Percentiles rank a stretch among this genome's conserved stretches.
These are phyloP conservation scores for Azemiops feae DNA, from an alignment of 2,113 vertebrate genomes.

Conservation along the genomic window DNA sequence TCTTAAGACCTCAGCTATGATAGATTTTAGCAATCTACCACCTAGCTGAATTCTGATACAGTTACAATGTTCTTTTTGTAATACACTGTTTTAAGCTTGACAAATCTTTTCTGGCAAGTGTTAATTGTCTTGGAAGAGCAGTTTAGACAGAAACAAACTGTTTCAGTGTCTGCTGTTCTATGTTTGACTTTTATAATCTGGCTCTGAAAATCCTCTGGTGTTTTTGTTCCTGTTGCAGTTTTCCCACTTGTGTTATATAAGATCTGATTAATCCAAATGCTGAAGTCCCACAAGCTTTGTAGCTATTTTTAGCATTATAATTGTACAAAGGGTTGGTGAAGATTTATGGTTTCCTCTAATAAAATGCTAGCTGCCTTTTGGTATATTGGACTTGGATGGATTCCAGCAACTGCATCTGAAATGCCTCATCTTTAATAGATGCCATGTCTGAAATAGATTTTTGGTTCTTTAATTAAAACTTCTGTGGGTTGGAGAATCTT, in stretches of 20 bases:
- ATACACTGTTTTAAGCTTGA: constrained; percentile 20
- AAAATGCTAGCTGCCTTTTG: constrained; percentile 34
- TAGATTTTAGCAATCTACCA: constrained; percentile 32
- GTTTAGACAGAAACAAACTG: constrained; percentile 30
- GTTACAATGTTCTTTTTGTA: constrained; percentile 36
- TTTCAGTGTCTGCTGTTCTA: neutral
- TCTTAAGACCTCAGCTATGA: neutral
- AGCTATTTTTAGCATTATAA: constrained; percentile 63
- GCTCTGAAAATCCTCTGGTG: neutral
- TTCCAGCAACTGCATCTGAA: constrained; percentile 38
- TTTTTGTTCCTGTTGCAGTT: constrained; percentile 46
- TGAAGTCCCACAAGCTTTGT: neutral
- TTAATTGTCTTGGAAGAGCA: constrained; percentile 40
- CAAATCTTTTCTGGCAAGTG: neutral
- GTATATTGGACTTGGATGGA: constrained; percentile 27
- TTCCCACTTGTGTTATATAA: neutral
- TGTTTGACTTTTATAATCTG: neutral
- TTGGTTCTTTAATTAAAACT: constrained; percentile 45
- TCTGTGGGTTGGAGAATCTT: neutral
- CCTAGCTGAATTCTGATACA: constrained; percentile 19
- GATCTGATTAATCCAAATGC: constrained; percentile 57
- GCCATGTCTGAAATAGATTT: constrained; percentile 31
- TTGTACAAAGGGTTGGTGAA: constrained; percentile 52
- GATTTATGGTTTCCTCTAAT: constrained; percentile 55
- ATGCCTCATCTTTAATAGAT: neutral